Evolutionary conservation across 2,797 vertebrate species (phyloP).

Genomic region (Apodemus agrarius): DNA sequence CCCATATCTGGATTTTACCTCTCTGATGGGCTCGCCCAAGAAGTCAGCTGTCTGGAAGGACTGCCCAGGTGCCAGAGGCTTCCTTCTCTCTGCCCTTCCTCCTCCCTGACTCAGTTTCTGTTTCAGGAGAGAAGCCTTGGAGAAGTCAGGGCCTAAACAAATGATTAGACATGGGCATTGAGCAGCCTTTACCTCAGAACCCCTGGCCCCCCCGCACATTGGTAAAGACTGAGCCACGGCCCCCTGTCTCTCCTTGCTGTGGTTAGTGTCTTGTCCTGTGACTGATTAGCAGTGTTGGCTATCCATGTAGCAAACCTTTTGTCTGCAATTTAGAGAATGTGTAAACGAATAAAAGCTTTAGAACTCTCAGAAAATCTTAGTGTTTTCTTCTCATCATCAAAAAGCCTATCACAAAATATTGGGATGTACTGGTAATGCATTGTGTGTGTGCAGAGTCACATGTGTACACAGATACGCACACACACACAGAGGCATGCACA

Average conservation of each 20-base stretch:
- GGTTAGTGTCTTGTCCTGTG: constrained; percentile 87
- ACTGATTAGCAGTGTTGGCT: constrained; percentile 87
- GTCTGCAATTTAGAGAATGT: constrained; percentile 85
- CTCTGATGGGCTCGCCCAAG: neutral
- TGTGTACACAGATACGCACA: fast-evolving
- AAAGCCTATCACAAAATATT: constrained; percentile 74
- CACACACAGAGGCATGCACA: neutral
- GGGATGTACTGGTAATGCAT: constrained; percentile 2
- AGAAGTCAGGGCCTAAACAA: constrained; percentile 23
- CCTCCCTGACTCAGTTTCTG: neutral
- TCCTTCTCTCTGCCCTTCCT: neutral
- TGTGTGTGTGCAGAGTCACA: neutral
- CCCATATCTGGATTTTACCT: neutral
- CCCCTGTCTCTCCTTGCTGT: constrained; percentile 82
- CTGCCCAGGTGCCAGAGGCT: neutral
- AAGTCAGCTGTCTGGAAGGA: neutral
- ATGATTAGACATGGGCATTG: neutral
- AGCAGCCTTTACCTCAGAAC: constrained; percentile 42
- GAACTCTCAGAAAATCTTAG: constrained; percentile 79
- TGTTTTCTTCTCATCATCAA: constrained; percentile 73
- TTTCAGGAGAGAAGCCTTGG: neutral
- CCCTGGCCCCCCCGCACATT: constrained; percentile 74
- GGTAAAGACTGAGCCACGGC: constrained; percentile 81
- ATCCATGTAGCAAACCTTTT: constrained; percentile 84
- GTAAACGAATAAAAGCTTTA: constrained; percentile 84